Conservation (phyloP, 2,888 invertebrate species). For the Ophion ellenae region DNA sequence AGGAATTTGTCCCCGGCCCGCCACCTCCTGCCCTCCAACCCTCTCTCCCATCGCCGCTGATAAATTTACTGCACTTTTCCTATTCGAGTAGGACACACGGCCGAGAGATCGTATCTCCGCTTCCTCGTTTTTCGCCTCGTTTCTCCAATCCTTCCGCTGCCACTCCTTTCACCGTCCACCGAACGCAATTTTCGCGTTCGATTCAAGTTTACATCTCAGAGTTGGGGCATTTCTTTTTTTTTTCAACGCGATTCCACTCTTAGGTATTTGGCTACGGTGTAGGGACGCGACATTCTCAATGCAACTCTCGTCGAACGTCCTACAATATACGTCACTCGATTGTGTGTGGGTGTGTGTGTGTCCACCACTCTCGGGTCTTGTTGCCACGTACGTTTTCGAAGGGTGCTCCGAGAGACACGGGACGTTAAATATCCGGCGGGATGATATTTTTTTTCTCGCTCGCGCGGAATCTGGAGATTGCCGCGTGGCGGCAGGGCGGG, state of each 20-base stretch:
- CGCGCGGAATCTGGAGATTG: slow-evolving; percentile 44
- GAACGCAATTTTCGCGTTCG: slow-evolving; percentile 1
- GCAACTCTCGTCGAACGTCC: too few species aligned
- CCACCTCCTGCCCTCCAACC: slow-evolving; percentile 76
- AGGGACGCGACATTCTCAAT: too few species aligned
- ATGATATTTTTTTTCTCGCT: slow-evolving; percentile 48
- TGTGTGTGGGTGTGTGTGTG: too few species aligned
- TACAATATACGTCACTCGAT: too few species aligned
- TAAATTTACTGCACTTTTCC: slow-evolving; percentile 82
- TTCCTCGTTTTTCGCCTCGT: slow-evolving; percentile 1
- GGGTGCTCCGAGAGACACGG: slow-evolving; percentile 23
- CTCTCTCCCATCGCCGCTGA: slow-evolving; percentile 81
- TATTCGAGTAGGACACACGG: slow-evolving; percentile 36
- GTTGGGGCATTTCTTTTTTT: neutral
- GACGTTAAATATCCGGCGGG: slow-evolving; percentile 55
- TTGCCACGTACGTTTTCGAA: slow-evolving; percentile 3
- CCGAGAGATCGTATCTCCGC: slow-evolving; percentile 29
- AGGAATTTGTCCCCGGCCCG: slow-evolving; percentile 81
- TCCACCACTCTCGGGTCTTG: slow-evolving; percentile 1
- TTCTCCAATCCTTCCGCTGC: too few species aligned
- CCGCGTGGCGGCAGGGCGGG: slow-evolving; percentile 26
- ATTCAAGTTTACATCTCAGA: neutral
- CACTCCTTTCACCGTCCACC: too few species aligned
- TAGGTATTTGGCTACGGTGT: too few species aligned
- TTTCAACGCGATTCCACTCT: too few species aligned